Base-by-base conservation (phyloP, 2,888 invertebrate genomes). In the Gibbula magus region DNA sequence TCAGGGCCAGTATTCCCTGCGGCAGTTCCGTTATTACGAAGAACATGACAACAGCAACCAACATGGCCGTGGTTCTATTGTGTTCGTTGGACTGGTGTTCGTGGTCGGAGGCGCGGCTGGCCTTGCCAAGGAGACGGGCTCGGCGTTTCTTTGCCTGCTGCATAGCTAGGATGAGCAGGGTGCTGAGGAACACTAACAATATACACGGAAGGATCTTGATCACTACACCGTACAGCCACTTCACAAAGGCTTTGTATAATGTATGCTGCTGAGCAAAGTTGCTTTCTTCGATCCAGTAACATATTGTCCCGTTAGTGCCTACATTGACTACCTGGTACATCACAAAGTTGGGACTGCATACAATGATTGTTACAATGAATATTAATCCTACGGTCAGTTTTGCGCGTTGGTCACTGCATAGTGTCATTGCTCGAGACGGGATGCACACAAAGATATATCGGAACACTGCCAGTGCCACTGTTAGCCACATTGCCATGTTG, bases 401-500 rank as follows among this genome's bases (percentile, higher is more conserved):
- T 16, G 92, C 91, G 39, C 92, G 86, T 8, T 83, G 80, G 75
- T 91, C 84, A 83, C 89, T 91, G 88, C 93, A 93, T 81, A 91
- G 84, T 22, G 84, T 85, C 67, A 89, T 88, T 4, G 92, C 92
- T 56, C 88, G 85, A 20, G 89, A 88, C 80, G 91, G 92, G 80
- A 91, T 91, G 83, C 92, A 92, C 76, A 94, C 93, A 79, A 93
- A 93, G 22, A 93, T 92, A 92, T 97, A 98, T 5, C 98, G 94
- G 97, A 98, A 98, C 10, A 98, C 96, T 0, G 98, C 98, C 85
- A 99, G 93, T 0, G 97, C 96, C 1, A 98, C 96, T 0, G 98
- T 98, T 86, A 98, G 93, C 95, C 97, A 98, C 89, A 98, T 98
- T 1, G 98, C 97, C 87, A 98, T 96, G 16, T 98, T 98, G 93